These are phyloP conservation scores for Ichneumon xanthorius DNA, from an alignment of 2,888 invertebrate genomes.

Conservation along the genomic window DNA sequence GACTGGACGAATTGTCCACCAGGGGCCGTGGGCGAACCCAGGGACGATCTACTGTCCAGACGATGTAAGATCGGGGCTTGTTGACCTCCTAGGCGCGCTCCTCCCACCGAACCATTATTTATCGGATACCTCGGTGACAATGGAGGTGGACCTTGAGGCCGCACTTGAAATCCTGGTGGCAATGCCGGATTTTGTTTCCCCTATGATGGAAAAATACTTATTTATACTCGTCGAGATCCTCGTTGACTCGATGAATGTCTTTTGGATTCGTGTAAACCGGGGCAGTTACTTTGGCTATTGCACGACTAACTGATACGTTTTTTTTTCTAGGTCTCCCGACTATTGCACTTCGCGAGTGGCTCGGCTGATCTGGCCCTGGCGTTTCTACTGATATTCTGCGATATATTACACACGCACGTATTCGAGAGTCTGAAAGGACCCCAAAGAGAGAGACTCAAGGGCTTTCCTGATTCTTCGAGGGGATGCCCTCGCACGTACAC, in stretches of 20 bases:
- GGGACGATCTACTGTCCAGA: constrained; percentile 85
- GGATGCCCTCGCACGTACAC: constrained; percentile 31
- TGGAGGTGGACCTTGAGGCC: constrained; percentile 77
- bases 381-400: not conserved
- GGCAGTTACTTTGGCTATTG: not conserved
- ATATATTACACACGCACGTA: not conserved
- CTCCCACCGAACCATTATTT: constrained; percentile 80
- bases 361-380: not conserved
- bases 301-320: not conserved
- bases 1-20: constrained; percentile 57
- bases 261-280: not conserved
- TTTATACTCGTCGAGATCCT: not conserved
- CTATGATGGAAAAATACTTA: constrained; percentile 71
- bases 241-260: not conserved
- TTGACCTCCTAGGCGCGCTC: constrained; percentile 86
- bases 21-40: constrained; percentile 80
- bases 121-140: constrained; percentile 75
- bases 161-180: constrained; percentile 74
- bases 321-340: not conserved
- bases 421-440: not conserved
- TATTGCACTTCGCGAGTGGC: not conserved
- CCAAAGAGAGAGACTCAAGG: constrained; percentile 19
- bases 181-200: constrained; percentile 74
- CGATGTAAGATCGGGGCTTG: constrained; percentile 85
- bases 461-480: constrained; percentile 13